These are phyloP conservation scores for Drosophila paramelanica DNA, from an alignment of 2,888 invertebrate genomes.

Conservation along the genomic window DNA sequence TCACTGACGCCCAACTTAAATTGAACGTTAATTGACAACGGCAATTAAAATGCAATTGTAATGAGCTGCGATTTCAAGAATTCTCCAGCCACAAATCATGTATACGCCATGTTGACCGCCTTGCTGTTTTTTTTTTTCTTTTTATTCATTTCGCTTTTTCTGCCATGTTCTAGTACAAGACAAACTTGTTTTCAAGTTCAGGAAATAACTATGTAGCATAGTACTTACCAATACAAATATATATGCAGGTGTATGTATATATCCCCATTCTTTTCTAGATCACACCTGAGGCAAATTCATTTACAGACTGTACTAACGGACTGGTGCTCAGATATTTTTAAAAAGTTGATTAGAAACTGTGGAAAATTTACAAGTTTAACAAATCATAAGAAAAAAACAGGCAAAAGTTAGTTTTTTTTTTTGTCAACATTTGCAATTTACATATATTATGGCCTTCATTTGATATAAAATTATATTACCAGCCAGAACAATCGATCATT, in stretches of 20 bases:
- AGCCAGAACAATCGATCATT: slow-evolving; percentile 33
- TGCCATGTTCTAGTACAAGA: slow-evolving; percentile 43
- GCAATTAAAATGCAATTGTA: slow-evolving; percentile 67
- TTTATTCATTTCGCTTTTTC: slow-evolving; percentile 14
- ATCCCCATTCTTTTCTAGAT: slow-evolving; percentile 57
- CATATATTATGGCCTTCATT: slow-evolving; percentile 17
- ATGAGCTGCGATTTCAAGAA: slow-evolving; percentile 68
- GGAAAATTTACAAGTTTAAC: slow-evolving; percentile 14
- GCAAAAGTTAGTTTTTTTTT: not conserved
- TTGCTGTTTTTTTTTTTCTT: slow-evolving; percentile 4
- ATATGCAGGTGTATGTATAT: slow-evolving; percentile 13
- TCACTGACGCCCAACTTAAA: slow-evolving; percentile 32
- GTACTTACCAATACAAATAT: slow-evolving; percentile 7
- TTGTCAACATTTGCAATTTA: not conserved
- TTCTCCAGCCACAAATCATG: slow-evolving; percentile 46
- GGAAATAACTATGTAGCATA: slow-evolving; percentile 63
- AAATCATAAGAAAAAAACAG: slow-evolving; percentile 1
- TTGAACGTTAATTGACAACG: slow-evolving; percentile 42
- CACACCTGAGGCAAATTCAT: slow-evolving; percentile 25
- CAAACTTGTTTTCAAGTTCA: slow-evolving; percentile 76
- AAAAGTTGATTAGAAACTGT: slow-evolving; percentile 4
- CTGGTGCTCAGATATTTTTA: slow-evolving; percentile 5
- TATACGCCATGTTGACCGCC: slow-evolving; percentile 62
- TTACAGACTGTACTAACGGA: slow-evolving; percentile 13
- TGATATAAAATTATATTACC: not conserved